Conservation (phyloP, 2,797 vertebrate species). For the Brachyrhaphis roseni region DNA sequence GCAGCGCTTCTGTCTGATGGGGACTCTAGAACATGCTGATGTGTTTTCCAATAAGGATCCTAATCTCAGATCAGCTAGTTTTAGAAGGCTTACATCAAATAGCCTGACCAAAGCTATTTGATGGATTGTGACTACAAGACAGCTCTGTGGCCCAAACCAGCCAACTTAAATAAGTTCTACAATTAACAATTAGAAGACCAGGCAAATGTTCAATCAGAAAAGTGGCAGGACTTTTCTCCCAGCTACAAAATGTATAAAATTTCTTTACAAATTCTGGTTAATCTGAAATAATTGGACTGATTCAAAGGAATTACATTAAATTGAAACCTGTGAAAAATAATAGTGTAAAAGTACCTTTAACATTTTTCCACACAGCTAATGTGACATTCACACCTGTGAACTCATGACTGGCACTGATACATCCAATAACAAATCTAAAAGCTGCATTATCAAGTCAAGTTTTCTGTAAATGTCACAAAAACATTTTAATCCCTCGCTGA, state of each 20-base stretch:
- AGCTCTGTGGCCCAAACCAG: not conserved
- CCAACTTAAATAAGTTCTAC: not conserved
- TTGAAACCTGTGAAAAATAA: not conserved
- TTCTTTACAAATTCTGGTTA: not conserved
- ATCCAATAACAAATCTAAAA: not conserved
- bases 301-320: not conserved
- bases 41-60: not conserved
- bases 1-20: not conserved
- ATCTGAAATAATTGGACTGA: not conserved
- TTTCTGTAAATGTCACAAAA: not conserved
- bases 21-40: not conserved
- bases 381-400: not conserved
- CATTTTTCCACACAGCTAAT: not conserved
- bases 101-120: not conserved
- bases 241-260: not conserved
- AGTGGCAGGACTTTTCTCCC: not conserved
- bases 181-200: not conserved
- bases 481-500: too few species aligned
- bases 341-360: not conserved
- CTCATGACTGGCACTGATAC: not conserved
- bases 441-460: not conserved
- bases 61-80: not conserved
- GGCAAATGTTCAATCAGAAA: not conserved
- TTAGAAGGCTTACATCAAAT: not conserved
- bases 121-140: not conserved